Evolutionary conservation across 2,797 vertebrate species (phyloP).

Genomic region (Cephalopachus bancanus): DNA sequence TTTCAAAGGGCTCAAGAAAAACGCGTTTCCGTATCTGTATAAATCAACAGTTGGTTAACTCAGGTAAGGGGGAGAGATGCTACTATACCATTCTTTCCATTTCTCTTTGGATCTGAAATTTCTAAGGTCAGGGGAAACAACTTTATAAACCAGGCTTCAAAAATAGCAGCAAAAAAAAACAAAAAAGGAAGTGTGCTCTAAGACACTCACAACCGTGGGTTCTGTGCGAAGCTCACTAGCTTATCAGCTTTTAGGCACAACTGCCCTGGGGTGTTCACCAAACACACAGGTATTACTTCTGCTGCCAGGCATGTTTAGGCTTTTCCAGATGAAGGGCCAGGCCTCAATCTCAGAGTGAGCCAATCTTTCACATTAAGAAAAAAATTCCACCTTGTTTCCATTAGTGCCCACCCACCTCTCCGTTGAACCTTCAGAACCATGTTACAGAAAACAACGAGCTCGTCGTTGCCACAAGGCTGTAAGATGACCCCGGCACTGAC

Average conservation of each 20-base stretch:
- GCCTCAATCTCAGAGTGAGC: conserved; percentile 10
- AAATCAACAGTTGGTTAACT: not conserved
- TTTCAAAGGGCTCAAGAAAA: not conserved
- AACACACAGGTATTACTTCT: not conserved
- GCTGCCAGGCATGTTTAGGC: not conserved
- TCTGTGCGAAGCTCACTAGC: not conserved
- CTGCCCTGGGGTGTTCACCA: not conserved
- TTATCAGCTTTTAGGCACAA: not conserved
- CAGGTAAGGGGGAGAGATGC: not conserved
- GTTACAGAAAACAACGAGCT: conserved; percentile 33
- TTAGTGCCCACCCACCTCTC: not conserved
- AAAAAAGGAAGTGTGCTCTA: not conserved
- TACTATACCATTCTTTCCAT: not conserved
- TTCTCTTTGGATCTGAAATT: conserved; percentile 13
- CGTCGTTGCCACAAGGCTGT: conserved; percentile 60
- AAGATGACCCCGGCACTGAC: conserved; percentile 90
- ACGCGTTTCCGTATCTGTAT: not conserved
- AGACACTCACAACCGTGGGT: not conserved
- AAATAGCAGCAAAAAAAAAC: conserved; percentile 26
- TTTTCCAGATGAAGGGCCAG: conserved; percentile 26
- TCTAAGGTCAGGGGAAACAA: not conserved
- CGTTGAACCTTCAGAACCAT: conserved; percentile 34
- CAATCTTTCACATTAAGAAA: not conserved
- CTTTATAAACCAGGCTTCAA: conserved; percentile 27
- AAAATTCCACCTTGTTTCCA: conserved; percentile 52